Evolutionary conservation across 2,888 invertebrate species (phyloP), one percentile per base, ranked within the genome.

Genomic region (Tolmerus cingulatus): DNA sequence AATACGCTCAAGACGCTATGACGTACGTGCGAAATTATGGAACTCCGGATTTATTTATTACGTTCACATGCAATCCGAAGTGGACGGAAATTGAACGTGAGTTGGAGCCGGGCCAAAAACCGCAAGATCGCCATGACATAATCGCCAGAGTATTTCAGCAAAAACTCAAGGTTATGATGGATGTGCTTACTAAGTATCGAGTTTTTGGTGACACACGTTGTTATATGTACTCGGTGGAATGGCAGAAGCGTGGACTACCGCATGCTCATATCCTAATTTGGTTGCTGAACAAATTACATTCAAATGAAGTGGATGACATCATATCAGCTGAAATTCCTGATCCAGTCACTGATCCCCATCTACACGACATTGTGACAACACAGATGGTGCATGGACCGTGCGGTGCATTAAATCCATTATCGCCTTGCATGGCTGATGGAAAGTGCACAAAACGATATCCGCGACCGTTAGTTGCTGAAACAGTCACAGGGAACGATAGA

Each of bases 331-430:
- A 90, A 87, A 89, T 90, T 85, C 89, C 89, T 16, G 88, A 90
- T 89, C 79, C 55, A 51, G 3, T 8, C 19, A 43, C 7, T 55
- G 89, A 89, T 86, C 89, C 74, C 89, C 46, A 34, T 87, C 66
- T 91, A 8, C 89, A 88, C 88, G 89, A 90, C 16, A 87, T 90
- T 51, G 89, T 90, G 4, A 90, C 19, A 3, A 90, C 77, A 85
- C 89, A 91, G 81, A 93, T 92, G 91, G 90, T 91, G 84, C 92
- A 91, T 90, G 91, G 91, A 27, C 90, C 90, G 27, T 91, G 91
- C 87, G 91, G 90, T 34, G 27, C 43, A 55, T 57, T 89, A 7
- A 91, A 91, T 87, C 46, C 16, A 14, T 66, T 57, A 43, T 88
- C 88, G 57, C 90, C 90, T 9, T 92, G 91, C 89, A 92, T 91